Evolutionary conservation across 1,140 invertebrate species (phyloP), one percentile per base, ranked within the genome.

Genomic region (Drosophila pandora): DNA sequence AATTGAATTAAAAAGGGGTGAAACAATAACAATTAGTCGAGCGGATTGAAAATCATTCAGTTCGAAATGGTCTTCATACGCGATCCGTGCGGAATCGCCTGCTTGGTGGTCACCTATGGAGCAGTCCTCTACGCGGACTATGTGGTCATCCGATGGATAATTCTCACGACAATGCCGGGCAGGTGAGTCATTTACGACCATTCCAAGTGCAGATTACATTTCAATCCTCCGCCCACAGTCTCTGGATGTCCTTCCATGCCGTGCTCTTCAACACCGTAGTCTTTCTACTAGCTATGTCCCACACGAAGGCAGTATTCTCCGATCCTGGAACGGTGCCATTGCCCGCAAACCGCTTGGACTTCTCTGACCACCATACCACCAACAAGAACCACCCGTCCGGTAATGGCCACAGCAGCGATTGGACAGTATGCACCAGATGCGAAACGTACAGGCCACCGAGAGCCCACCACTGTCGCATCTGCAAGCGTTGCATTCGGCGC

Each of bases 71-170:
- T 85, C 12, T 94, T 95, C 73, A 93, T 97, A 53, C 94, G 93
- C 72, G 97, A 98, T 94, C 96, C 96, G 37, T 98, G 97, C 91
- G 97, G 97, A 70, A 95, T 98, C 79, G 94, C 96, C 67, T 98
- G 97, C 91, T 94, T 98, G 64, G 91, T 96, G 54, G 94, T 98
- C 64, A 97, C 96, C 10, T 98, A 98, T 90, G 81, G 94, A 23
- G 96, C 96, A 25, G 94, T 98, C 39, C 94, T 97, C 76, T 98
- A 98, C 92, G 97, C 97, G 3, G 97, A 98, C 92, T 98, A 98
- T 93, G 97, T 97, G 45, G 95, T 98, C 9, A 94, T 97, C 55
- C 93, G 95, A 92, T 98, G 97, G 96, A 95, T 98, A 70, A 94
- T 98, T 68, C 91, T 97, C 28, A 95, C 96, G 45, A 95, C 95